Base-by-base conservation (phyloP, 1,140 invertebrate species). In the Monomorium pharaonis region DNA sequence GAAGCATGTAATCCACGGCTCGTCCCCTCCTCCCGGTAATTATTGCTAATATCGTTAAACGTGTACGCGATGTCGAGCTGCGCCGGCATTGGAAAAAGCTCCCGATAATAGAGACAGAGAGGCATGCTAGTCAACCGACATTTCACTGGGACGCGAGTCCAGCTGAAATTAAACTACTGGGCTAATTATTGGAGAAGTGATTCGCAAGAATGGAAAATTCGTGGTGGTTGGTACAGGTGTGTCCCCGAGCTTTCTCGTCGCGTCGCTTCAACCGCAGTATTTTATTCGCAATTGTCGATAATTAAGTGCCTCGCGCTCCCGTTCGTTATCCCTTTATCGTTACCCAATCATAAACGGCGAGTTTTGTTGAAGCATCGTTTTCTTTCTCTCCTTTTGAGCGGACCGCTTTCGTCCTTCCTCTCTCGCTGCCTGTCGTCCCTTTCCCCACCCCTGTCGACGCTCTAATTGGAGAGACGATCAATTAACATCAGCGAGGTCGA, bases 261-360 rank as follows among this genome's bases (percentile, higher is more conserved):
- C n/a, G n/a, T 81, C 58, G 72, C 30, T 77, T 77, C 58, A 30
- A 77, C 83, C 67, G 70, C 75, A 85, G 47, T 78, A 49, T 58
- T 90, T 86, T 89, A 88, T 90, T 90, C 83, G 89, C 83, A 88
- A 90, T 90, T 90, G 87, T 78, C 88, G 86, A 72, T 90, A 90
- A 90, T 90, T 90, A 90, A 90, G 83, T 84, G 44, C 60, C 58
- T 63, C 78, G 54, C 65, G 65, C 42, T 47, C 21, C 47, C 33
- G 0, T 1, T 33, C n/a, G n/a, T 33, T n/a, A 7, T 1, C 12
- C 21, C 27, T 24, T 21, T 7, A 33, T 18, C 51, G 33, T 74
- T 37, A 47, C 72, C 27, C 81, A 30, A 76, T 84, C 67, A 83
- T 72, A 42, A 83, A 80, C 75, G 62, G n/a, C n/a, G 69, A 80